Evolutionary conservation across 2,113 vertebrate genomes (phyloP), one percentile per base, ranked within the genome.

Genomic region (Empidonax traillii): DNA sequence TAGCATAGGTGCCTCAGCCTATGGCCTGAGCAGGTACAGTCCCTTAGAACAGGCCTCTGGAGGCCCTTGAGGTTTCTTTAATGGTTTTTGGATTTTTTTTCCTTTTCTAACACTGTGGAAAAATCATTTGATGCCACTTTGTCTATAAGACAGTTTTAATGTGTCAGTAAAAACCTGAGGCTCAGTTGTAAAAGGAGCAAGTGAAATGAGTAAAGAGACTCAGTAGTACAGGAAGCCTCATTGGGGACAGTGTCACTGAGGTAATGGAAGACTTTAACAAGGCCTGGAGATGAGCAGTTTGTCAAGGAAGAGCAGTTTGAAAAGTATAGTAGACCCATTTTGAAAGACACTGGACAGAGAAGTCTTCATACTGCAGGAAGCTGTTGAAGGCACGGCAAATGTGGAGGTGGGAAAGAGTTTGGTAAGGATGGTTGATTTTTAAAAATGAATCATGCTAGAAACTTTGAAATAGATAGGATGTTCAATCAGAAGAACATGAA

Each of bases 131-230:
- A 52, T 69, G 30, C 17, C 5, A 9, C 30, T 49, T 73, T 43
- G 6, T 73, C 5, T 68, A 4, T 35, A 51, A 52, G 20, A 9
- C 35, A 61, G 33, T 9, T 46, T 56, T 73, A 51, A 61, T 44
- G 12, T 18, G 11, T 23, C 8, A 14, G 6, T 47, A 25, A 73
- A 85, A 76, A 21, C 12, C 12, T 0, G 0, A 53, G 25, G n/a
- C 20, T 66, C 0, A 0, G 5, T 33, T 67, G 10, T 39, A 41
- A 33, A 47, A 51, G n/a, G 15, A 69, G 14, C 17, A 58, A 47
- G 21, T 85, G 41, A 49, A 82, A 86, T 76, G 41, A 43, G 1
- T 31, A 51, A 58, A 58, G 69, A 24, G 5, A 4, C 8, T 66
- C 6, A 8, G 28, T 33, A 30, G 13, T 43, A 11, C 31, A 4